Evolutionary conservation across 2,888 invertebrate genomes (phyloP), one percentile per base, ranked within the genome.

Genomic region (Drosophila ezoana): DNA sequence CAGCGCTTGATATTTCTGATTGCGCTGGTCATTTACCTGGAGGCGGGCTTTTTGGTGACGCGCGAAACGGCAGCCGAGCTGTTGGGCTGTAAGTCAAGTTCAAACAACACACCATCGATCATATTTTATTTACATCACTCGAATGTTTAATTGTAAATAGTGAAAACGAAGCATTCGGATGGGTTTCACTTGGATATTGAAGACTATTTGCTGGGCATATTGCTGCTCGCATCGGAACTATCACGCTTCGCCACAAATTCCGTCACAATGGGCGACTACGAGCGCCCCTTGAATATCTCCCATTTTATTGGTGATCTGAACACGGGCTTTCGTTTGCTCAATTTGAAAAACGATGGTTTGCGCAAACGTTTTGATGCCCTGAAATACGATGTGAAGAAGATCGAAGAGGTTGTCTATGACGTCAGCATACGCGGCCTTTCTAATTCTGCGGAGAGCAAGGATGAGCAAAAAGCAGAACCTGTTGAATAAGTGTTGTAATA

Each of bases 301-400:
- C 93, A 95, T 84, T 98, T 98, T 87, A 95, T 98, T 0, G 95
- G 95, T 78, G 96, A 98, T 83, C 92, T 98, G 1, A 97, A 97
- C 90, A 96, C 97, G 4, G 98, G 98, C 0, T 98, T 98, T 91
- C 95, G 97, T 89, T 93, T 98, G 61, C 91, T 98, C 13, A 98
- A 98, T 90, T 93, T 98, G 52, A 98, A 98, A 92, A 98, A 98
- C 92, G 98, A 98, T 90, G 94, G 95, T 6, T 93, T 98, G 3
- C 94, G 98, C 54, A 98, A 97, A 90, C 94, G 96, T 13, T 98
- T 96, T 85, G 98, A 98, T 92, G 95, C 95, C 0, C 93, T 98
- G 2, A 96, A 98, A 77, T 98, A 98, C 89, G 98, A 98, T 89
- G 95, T 98, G 20, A 98, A 98, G 92, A 98, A 98, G 92, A 97